phyloP scores from a whole-genome alignment of 2,113 vertebrate species.

The Brachionichthys hirsutus region DNA sequence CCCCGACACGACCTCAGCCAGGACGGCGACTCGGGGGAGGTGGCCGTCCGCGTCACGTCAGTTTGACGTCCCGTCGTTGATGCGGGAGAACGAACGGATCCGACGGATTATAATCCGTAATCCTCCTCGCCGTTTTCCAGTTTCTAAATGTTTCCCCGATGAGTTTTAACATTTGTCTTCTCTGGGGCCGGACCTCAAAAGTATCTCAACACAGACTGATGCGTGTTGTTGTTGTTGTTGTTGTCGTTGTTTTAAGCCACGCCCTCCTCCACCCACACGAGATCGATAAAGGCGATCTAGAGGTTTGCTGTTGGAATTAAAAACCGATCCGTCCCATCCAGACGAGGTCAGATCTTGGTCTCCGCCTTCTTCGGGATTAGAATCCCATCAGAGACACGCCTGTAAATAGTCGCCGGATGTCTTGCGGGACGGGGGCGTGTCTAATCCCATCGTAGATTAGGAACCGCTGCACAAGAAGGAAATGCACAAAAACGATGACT shows the following conservation, averaged over 20 bases:
- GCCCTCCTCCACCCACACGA: too few species aligned
- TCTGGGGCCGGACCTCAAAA: slow-evolving; percentile 56
- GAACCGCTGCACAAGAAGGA: too few species aligned
- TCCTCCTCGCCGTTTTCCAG: not conserved
- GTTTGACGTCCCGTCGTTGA: slow-evolving; percentile 69
- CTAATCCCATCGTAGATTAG: too few species aligned
- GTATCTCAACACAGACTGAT: not conserved
- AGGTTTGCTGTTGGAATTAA: too few species aligned
- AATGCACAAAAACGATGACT: too few species aligned
- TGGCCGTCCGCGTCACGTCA: slow-evolving; percentile 92
- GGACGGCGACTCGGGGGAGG: slow-evolving; percentile 84
- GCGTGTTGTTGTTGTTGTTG: slow-evolving; percentile 1
- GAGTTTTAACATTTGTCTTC: not conserved
- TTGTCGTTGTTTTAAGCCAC: not conserved
- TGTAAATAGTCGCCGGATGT: too few species aligned
- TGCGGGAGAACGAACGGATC: not conserved
- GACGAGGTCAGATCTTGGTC: too few species aligned
- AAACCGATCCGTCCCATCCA: too few species aligned
- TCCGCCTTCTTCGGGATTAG: too few species aligned
- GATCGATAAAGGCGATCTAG: too few species aligned
- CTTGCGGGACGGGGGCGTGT: too few species aligned
- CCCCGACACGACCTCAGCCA: slow-evolving; percentile 76
- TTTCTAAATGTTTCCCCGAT: not conserved
- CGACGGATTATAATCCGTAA: not conserved
- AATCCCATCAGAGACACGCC: too few species aligned